Evolutionary conservation across 2,888 invertebrate genomes (phyloP).

Genomic region (Hyposoter didymator): DNA sequence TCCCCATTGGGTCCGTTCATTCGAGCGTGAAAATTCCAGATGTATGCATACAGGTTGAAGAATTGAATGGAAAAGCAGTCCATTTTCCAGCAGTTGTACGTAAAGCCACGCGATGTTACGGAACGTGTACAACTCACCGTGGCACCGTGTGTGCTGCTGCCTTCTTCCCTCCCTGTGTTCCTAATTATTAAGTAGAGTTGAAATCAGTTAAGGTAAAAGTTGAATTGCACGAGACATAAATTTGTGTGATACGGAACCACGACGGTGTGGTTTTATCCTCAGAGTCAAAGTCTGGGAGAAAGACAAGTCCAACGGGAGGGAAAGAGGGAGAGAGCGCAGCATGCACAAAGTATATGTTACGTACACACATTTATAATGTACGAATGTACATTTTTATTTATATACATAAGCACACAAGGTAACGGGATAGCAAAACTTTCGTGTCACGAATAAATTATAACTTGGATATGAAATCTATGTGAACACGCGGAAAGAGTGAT

Average conservation of each 20-base stretch:
- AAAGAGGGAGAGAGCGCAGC: not conserved
- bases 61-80: conserved; percentile 41
- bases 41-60: not conserved
- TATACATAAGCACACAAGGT: conserved; percentile 10
- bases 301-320: not conserved
- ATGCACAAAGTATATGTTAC: conserved; percentile 14
- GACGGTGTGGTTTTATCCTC: conserved; percentile 35
- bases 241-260: conserved; percentile 55
- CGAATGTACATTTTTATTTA: conserved; percentile 35
- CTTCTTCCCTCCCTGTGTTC: conserved; percentile 22
- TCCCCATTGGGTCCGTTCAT: not conserved
- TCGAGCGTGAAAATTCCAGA: conserved; percentile 4
- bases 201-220: conserved; percentile 64
- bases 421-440: conserved; percentile 61
- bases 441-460: conserved; percentile 67
- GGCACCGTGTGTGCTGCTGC: not conserved
- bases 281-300: conserved; percentile 1
- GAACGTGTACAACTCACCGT: not conserved
- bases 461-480: conserved; percentile 67
- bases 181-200: conserved; percentile 61
- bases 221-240: conserved; percentile 64
- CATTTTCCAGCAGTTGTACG: not conserved
- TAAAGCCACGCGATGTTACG: not conserved
- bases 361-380: conserved; percentile 6
- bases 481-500: conserved; percentile 47